Percentiles rank a stretch among this genome's conserved stretches.
phyloP scores from a whole-genome alignment of 2,888 invertebrate species.

The Chirona hameri region DNA sequence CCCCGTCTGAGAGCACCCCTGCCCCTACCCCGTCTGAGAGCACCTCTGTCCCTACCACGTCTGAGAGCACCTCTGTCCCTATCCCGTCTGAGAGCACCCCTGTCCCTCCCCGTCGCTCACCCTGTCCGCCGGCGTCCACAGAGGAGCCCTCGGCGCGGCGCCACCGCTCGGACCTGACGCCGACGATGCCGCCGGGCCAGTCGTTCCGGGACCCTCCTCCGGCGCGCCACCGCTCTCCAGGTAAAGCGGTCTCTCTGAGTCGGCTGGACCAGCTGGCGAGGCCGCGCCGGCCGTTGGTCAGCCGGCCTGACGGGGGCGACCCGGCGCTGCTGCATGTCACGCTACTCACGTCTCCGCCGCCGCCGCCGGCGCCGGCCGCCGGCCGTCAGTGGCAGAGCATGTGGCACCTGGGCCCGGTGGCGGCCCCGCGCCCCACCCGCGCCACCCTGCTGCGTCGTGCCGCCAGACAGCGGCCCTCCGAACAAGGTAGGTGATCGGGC shows the following conservation, averaged over 20 bases:
- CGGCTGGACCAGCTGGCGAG: slow-evolving; percentile 80
- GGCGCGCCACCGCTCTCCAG: slow-evolving; percentile 54
- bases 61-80: too few relatives aligned
- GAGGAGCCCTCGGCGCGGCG: slow-evolving; percentile 40
- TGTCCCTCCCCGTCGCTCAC: too few relatives aligned
- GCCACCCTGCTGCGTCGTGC: slow-evolving; percentile 48
- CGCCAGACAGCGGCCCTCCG: slow-evolving; percentile 44
- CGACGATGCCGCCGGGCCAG: slow-evolving; percentile 66
- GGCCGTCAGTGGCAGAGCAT: background rate
- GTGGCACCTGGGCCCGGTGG: background rate
- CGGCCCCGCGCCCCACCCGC: slow-evolving; percentile 50
- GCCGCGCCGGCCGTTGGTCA: slow-evolving; percentile 54
- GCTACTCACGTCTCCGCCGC: too few relatives aligned
- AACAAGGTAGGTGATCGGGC: background rate
- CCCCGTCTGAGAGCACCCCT: too few relatives aligned
- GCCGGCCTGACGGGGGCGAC: background rate
- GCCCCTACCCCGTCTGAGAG: too few relatives aligned
- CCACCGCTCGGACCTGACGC: slow-evolving; percentile 73
- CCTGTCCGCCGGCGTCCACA: too few relatives aligned
- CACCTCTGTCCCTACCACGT: too few relatives aligned
- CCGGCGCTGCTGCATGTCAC: background rate
- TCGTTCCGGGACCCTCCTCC: slow-evolving; percentile 58
- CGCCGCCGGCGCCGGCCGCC: too few relatives aligned
- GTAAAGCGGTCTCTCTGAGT: slow-evolving; percentile 92
- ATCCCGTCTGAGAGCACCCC: too few relatives aligned